Conservation (phyloP, 2,113 vertebrate genomes). For the Melanostigma gelatinosum region DNA sequence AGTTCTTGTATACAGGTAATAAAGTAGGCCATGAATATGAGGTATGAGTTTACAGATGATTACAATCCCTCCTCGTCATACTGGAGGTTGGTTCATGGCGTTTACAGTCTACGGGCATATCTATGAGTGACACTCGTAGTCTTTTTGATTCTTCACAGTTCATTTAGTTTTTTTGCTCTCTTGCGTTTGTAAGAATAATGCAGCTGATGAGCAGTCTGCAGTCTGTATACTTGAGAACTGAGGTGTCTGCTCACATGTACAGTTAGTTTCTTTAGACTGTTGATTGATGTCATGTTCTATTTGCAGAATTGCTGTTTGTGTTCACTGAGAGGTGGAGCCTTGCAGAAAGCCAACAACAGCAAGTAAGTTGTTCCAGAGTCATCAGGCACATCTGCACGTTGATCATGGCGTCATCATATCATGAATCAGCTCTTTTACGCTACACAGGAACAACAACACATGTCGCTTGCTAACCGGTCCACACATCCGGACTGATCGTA, state of each 20-base stretch:
- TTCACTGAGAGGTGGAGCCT: slow-evolving; percentile 92
- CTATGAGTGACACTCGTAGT: too few relatives aligned
- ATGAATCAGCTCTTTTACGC: neutral
- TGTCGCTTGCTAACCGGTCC: neutral
- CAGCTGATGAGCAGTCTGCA: too few relatives aligned
- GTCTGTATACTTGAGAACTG: neutral
- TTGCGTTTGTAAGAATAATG: too few relatives aligned
- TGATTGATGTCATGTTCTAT: slow-evolving; percentile 18
- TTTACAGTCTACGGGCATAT: too few relatives aligned
- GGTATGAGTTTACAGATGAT: too few relatives aligned
- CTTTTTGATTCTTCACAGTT: neutral
- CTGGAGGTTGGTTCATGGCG: too few relatives aligned
- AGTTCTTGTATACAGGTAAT: too few relatives aligned
- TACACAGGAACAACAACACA: slow-evolving; percentile 79
- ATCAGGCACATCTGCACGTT: neutral
- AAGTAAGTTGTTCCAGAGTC: slow-evolving; percentile 84
- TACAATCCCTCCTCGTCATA: too few relatives aligned
- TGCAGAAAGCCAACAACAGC: slow-evolving; percentile 96
- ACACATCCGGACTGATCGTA: neutral
- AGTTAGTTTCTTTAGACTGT: neutral
- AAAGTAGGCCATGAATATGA: too few relatives aligned
- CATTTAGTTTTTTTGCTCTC: too few relatives aligned
- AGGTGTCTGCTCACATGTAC: neutral
- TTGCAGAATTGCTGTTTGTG: slow-evolving; percentile 96
- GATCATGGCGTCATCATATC: neutral